Evolutionary conservation across 2,113 vertebrate genomes (phyloP).

Genomic region (human (Homo sapiens)): GRCh38 chr1:226976501-226977000

Average conservation of each 20-base stretch:
- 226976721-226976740: not conserved
- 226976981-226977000: not conserved
- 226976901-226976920: not conserved
- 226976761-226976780: not conserved
- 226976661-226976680: not conserved
- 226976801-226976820: not conserved
- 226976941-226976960: accelerated
- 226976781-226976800: accelerated
- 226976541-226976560: accelerated
- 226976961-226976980: accelerated
- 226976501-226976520: accelerated
- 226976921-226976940: no score
- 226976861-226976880: not conserved
- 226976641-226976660: not conserved
- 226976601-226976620: not conserved
- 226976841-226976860: not conserved
- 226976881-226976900: not conserved
- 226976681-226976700: not conserved
- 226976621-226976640: not conserved
- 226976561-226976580: accelerated
- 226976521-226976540: accelerated
- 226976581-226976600: not conserved
- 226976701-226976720: not conserved
- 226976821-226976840: not conserved
- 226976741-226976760: not conserved